Conservation (phyloP, 2,888 invertebrate species). For the Piscicola geometra region DNA sequence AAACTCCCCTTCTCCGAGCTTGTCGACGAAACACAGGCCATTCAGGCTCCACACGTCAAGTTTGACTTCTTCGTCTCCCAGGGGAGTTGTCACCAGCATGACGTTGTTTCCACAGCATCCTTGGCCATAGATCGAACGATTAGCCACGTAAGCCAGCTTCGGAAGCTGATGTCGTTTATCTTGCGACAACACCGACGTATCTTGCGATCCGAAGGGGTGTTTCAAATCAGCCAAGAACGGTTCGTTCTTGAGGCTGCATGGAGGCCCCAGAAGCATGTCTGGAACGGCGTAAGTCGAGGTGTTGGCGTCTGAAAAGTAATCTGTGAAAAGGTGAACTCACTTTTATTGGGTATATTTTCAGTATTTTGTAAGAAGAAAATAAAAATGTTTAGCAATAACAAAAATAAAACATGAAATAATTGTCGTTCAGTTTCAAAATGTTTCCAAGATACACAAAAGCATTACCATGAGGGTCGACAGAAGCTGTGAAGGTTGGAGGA, state of each 20-base stretch:
- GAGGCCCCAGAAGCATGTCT: constrained; percentile 43
- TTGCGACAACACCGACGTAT: no score
- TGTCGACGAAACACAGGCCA: constrained; percentile 67
- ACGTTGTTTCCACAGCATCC: constrained; percentile 33
- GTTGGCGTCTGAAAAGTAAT: constrained; percentile 46
- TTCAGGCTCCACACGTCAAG: constrained; percentile 6
- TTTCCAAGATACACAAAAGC: no score
- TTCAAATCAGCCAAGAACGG: no score
- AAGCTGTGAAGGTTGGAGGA: neutral
- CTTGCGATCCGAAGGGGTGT: no score
- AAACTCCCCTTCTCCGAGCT: constrained; percentile 80
- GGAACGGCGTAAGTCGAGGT: constrained; percentile 53
- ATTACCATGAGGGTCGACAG: constrained; percentile 21
- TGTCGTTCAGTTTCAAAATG: no score
- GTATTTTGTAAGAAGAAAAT: no score
- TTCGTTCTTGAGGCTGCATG: neutral
- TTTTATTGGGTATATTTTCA: neutral
- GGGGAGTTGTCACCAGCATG: neutral
- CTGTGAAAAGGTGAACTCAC: constrained; percentile 9
- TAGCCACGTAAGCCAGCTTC: constrained; percentile 19
- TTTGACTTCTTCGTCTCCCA: neutral
- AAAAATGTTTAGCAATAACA: no score
- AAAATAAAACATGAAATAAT: no score
- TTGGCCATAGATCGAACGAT: constrained; percentile 28
- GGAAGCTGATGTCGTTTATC: no score